phyloP scores from a whole-genome alignment of 2,113 vertebrate genomes.

The Nestor notabilis region DNA sequence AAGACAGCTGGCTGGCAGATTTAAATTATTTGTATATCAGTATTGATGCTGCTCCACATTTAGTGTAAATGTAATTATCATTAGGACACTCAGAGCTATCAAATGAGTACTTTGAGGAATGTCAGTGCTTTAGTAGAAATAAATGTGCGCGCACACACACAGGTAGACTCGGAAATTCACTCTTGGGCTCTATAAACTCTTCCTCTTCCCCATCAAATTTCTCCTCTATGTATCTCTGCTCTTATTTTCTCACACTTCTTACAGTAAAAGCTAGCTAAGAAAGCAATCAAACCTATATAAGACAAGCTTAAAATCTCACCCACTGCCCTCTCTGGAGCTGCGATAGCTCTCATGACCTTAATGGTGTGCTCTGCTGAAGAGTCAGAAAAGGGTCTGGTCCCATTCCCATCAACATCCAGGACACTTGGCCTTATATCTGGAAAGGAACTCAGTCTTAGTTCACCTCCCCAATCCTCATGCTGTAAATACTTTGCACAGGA shows the following conservation, averaged over 20 bases:
- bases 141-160: not conserved
- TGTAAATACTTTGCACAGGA: rapidly evolving
- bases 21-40: conserved; percentile 44
- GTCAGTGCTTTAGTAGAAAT: not conserved
- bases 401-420: not conserved
- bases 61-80: conserved; percentile 56
- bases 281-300: not conserved
- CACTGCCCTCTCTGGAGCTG: not conserved
- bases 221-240: not conserved
- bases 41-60: conserved; percentile 22
- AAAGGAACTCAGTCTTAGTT: not conserved
- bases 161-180: not conserved
- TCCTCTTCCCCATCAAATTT: not conserved
- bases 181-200: not conserved
- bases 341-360: not conserved
- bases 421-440: rapidly evolving
- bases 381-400: not conserved
- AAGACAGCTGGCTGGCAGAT: not conserved
- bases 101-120: conserved; percentile 27
- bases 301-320: not conserved
- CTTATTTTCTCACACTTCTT: not conserved
- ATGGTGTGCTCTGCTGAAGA: not conserved
- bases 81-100: conserved; percentile 45
- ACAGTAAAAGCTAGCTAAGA: not conserved
- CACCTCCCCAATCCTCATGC: not conserved